Base-by-base conservation (phyloP, 2,797 vertebrate genomes). In the Manis javanica region DNA sequence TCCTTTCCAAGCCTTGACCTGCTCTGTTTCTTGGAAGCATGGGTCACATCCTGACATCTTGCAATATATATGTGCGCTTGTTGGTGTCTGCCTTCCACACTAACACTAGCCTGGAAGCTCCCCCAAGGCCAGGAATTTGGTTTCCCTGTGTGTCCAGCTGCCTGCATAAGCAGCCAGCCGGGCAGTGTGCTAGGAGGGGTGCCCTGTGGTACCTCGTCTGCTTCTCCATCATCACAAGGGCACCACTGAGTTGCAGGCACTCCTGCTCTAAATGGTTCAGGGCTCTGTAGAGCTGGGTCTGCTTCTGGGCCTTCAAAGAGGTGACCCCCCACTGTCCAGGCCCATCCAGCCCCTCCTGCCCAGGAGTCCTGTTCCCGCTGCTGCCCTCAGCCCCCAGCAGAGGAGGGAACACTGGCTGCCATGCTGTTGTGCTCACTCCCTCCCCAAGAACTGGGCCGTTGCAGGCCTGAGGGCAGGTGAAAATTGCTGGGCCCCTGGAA, bases 401-500 rank as follows among this genome's bases (percentile, higher is more conserved):
- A 68, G 24, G 11, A 13, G 24, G 82, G 16, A 29, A 10, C 2
- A 31, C 24, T 14, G 85, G 64, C 63, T 53, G 16, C 31, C 37
- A 2, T 3, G 2, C 66, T 39, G 49, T 53, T 24, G 8, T 14
- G 57, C 8, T 55, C 18, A 34, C 49, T 4, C 29, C 0, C 19
- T 49, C 37, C 39, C n/a, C 10, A 4, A 42, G 69, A 83, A 31
- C 29, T 8, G 2, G 55, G 37, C 46, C 14, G 14, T 29, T 12
- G 42, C n/a, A 49, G 34, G 10, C 21, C 15, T 3, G 10, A 29
- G 31, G 34, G 34, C 29, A 1, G 11, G 8, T 31, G 92, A 68
- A 53, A 64, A 63, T 59, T 19, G 34, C 72, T 81, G 79, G 94
- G 37, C 34, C 68, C 68, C 90, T 66, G 72, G 55, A 95, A 97